Evolutionary conservation across 2,113 vertebrate species (phyloP).

Genomic region (Urocolius indicus): DNA sequence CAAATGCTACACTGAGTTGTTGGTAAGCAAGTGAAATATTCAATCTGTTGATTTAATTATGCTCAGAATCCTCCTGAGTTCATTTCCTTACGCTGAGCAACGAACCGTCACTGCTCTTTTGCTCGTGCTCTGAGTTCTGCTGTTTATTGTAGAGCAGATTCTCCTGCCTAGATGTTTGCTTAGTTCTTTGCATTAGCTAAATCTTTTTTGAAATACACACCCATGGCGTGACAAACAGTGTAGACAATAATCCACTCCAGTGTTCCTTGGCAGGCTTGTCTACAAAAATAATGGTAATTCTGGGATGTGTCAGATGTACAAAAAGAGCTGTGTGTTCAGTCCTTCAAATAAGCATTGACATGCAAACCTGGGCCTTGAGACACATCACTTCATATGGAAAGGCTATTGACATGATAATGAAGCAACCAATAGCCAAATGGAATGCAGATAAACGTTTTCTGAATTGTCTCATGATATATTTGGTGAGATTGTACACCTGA

Average conservation of each 20-base stretch:
- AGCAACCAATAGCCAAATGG: neutral
- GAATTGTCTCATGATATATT: neutral
- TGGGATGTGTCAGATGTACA: neutral
- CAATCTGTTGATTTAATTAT: neutral
- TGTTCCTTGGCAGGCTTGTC: neutral
- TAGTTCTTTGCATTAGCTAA: neutral
- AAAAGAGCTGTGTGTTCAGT: neutral
- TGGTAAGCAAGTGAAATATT: neutral
- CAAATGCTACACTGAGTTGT: neutral
- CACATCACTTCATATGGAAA: too few species aligned
- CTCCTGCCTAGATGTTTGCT: conserved; percentile 14
- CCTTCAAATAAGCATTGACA: neutral
- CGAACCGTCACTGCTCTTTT: neutral
- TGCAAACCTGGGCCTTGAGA: neutral
- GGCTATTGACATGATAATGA: neutral
- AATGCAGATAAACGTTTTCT: neutral
- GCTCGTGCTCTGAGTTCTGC: neutral
- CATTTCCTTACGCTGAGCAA: conserved; percentile 22
- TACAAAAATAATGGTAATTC: neutral
- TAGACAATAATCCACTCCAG: neutral
- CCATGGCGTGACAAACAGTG: neutral
- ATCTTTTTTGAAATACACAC: neutral
- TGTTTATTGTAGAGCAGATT: conserved; percentile 1
- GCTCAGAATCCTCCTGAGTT: neutral
- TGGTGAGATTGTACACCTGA: neutral